Conservation (phyloP, 2,113 vertebrate genomes). For the Oxygymnocypris stewartii region DNA sequence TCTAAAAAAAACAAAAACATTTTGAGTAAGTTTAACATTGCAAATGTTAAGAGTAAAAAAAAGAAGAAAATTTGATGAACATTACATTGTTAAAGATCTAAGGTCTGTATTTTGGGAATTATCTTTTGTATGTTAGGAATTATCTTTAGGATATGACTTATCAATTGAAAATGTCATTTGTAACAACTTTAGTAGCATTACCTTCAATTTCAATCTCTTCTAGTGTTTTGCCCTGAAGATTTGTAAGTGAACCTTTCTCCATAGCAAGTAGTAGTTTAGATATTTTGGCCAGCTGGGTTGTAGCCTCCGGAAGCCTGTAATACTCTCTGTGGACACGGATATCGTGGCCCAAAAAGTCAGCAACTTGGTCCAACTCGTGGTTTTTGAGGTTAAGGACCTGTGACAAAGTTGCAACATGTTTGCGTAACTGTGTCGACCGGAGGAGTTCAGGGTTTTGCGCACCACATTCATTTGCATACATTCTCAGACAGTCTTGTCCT, state of each 20-base stretch:
- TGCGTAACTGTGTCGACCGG: conserved; percentile 34
- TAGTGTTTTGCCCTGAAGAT: too few species aligned
- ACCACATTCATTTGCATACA: conserved; percentile 37
- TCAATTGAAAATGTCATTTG: not conserved
- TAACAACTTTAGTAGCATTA: conserved; percentile 30
- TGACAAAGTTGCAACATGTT: conserved; percentile 36
- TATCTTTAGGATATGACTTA: not conserved
- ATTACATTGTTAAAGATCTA: too few species aligned
- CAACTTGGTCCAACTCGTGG: conserved; percentile 50
- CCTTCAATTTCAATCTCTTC: conserved; percentile 65
- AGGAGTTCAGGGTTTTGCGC: conserved; percentile 11
- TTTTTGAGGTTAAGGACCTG: conserved; percentile 5
- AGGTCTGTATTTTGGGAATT: not conserved
- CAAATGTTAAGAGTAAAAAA: too few species aligned
- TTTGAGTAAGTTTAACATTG: too few species aligned
- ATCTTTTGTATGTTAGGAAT: not conserved
- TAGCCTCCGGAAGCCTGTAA: too few species aligned
- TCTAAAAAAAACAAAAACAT: too few species aligned
- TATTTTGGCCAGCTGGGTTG: conserved; percentile 60
- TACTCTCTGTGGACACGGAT: conserved; percentile 56
- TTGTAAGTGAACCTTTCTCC: conserved; percentile 47
- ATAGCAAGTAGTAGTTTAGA: conserved; percentile 55
- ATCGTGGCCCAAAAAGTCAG: conserved; percentile 55
- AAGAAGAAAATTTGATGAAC: too few species aligned
- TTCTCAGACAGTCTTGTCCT: conserved; percentile 42